Percentiles rank a stretch among this genome's conserved stretches.
Evolutionary conservation across 92 coral and sea anemone genomes (phyloP).

Genomic region (Blastomussa wellsi): DNA sequence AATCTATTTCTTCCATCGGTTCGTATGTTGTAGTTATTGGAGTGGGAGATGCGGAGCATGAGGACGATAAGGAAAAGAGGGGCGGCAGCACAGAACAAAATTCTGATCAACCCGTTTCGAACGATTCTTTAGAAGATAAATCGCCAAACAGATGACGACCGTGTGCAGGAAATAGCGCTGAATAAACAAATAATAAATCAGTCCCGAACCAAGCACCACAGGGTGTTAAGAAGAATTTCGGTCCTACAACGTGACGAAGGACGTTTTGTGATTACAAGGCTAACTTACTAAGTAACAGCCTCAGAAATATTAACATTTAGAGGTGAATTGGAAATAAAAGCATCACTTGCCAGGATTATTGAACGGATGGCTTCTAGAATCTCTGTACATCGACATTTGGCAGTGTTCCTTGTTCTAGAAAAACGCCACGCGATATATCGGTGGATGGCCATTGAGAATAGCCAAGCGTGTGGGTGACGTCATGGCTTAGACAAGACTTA

Average conservation of each 20-base stretch:
- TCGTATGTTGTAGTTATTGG: conserved; percentile 2
- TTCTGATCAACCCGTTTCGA: conserved; percentile 16
- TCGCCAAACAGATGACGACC: conserved; percentile 31
- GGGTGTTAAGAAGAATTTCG: neutral
- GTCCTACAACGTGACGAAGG: neutral
- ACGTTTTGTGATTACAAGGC: neutral
- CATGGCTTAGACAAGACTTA: too few species aligned
- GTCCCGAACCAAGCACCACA: neutral
- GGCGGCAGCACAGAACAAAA: neutral
- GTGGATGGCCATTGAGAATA: neutral
- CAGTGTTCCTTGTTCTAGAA: neutral
- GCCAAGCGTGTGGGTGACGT: too few species aligned
- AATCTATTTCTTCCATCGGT: neutral
- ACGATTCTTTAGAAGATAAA: conserved; percentile 1
- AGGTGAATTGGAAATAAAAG: neutral
- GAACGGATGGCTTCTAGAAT: neutral
- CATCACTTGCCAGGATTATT: neutral
- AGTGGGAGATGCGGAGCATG: neutral
- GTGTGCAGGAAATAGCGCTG: neutral
- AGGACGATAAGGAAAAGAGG: neutral
- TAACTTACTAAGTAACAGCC: too few species aligned
- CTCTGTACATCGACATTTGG: neutral
- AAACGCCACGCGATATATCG: neutral
- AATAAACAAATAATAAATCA: neutral
- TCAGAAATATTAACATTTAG: neutral